Evolutionary conservation across 2,113 vertebrate species (phyloP), one percentile per base, ranked within the genome.

Genomic region (Globicephala melas): DNA sequence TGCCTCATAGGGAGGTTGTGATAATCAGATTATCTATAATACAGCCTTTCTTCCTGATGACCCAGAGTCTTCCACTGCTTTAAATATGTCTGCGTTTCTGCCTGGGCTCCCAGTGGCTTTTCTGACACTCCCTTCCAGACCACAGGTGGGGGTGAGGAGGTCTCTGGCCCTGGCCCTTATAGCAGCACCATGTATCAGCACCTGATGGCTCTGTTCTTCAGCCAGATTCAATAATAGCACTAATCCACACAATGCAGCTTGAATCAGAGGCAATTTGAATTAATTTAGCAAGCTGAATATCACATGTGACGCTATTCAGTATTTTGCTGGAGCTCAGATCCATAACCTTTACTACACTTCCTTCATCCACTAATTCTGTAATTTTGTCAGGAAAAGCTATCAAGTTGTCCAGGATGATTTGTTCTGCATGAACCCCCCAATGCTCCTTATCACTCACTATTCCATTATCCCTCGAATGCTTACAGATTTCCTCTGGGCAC

Each of bases 331-430:
- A 85, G 80, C 94, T 92, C 94, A 80, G 60, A 96, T 96, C 67
- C 60, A 83, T 85, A 95, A 95, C 87, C 41, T 95, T 92, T 85
- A 73, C 41, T 82, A 44, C 55, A 63, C 93, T 89, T 73, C 95
- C 73, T 96, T 76, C 67, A 79, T 91, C 71, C 67, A 70, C 87
- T 95, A 96, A 98, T 97, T 98, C 91, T 88, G 68, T 95, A 90
- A 97, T 97, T 97, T 95, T 95, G 97, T 98, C 97, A 97, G 94
- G 92, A 94, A 96, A 94, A 97, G 95, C 96, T 96, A 96, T 97
- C 96, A 95, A 97, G 80, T 89, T 96, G 88, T 97, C 95, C 58
- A 80, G 83, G 68, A 63, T 96, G 96, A 98, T 98, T 98, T 97
- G 90, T 96, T 97, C 96, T 85, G 36, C 90, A 60, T 62, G 84